Percentiles rank a stretch among this genome's conserved stretches.
Evolutionary conservation across 2,888 invertebrate genomes (phyloP).

Genomic region (Pantelozetes paolii): DNA sequence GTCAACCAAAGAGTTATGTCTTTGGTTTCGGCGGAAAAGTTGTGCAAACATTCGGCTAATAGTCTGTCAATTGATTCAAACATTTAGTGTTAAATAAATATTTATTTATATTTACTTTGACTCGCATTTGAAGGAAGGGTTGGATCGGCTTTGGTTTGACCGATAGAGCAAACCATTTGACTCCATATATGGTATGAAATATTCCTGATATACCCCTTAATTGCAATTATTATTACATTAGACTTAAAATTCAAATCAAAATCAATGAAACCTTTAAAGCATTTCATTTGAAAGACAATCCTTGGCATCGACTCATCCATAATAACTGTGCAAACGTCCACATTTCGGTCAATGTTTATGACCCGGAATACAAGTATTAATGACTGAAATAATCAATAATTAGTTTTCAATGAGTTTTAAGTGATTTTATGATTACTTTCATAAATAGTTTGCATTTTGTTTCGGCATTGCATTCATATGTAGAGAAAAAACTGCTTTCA

Average conservation of each 20-base stretch:
- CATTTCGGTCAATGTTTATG: conserved; percentile 24
- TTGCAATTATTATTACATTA: background rate
- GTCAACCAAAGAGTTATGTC: conserved; percentile 16
- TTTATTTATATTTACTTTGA: background rate
- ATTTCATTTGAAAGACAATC: conserved; percentile 33
- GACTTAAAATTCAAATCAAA: background rate
- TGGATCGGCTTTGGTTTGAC: background rate
- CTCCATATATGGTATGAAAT: conserved; percentile 37
- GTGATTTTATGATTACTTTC: background rate
- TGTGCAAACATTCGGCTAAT: conserved; percentile 10
- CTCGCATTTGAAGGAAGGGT: conserved; percentile 15
- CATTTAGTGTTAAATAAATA: background rate
- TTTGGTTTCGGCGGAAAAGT: conserved; percentile 6
- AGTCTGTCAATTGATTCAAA: background rate
- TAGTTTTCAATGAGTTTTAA: background rate
- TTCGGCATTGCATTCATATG: conserved; percentile 27
- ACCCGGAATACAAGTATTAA: conserved; percentile 33
- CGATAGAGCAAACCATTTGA: background rate
- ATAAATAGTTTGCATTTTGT: conserved; percentile 21
- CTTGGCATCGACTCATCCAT: conserved; percentile 27
- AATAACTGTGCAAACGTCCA: conserved; percentile 18
- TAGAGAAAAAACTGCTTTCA: conserved; percentile 23
- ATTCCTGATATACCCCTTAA: conserved; percentile 22
- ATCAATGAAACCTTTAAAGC: background rate
- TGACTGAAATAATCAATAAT: conserved; percentile 1